Evolutionary conservation across 2,888 invertebrate species (phyloP), one percentile per base, ranked within the genome.

Genomic region (Romanomermis culicivorax): DNA sequence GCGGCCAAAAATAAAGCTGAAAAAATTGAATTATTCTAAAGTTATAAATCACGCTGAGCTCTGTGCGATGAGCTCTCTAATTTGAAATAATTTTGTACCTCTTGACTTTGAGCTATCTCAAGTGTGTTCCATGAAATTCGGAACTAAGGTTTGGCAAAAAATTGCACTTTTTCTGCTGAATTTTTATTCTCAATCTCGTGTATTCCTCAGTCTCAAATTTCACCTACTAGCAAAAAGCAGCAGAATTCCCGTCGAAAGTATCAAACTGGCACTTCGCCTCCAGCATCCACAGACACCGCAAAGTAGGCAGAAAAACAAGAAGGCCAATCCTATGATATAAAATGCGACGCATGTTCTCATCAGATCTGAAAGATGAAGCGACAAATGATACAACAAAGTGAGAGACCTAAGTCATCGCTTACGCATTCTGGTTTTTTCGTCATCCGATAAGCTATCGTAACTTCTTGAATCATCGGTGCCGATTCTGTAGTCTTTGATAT

Each of bases 231-330:
- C 82, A 59, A 85, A 76, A 54, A 86, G 77, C 80, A 85, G 83
- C 53, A 86, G 76, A 62, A 89, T 84, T 29, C 88, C 88, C 2
- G 89, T 89, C 53, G 86, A 84, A 29, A 88, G 85, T 64, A 89
- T 85, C 69, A 88, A 85, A 61, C 85, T 85, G 7, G 88, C 84
- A 52, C 87, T 87, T 63, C 91, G 78, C 71, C 85, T 82, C 87
- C 91, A 95, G 71, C 93, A 95, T 63, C 93, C 91, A 30, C 88
- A 83, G 17, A 91, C 81, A 57, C 93, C 93, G 55, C 88, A 86
- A 79, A 89, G 85, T 74, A 91, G 91, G 25, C 89, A 85, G 63
- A 87, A 80, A 72, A 89, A 84, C 62, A 89, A 81, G 48, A 86
- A 79, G 63, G 87, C 77, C 74, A 95, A 85, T 52, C 85, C 85